Base-by-base conservation (phyloP, 2,888 invertebrate species). In the Thymelicus acteon region DNA sequence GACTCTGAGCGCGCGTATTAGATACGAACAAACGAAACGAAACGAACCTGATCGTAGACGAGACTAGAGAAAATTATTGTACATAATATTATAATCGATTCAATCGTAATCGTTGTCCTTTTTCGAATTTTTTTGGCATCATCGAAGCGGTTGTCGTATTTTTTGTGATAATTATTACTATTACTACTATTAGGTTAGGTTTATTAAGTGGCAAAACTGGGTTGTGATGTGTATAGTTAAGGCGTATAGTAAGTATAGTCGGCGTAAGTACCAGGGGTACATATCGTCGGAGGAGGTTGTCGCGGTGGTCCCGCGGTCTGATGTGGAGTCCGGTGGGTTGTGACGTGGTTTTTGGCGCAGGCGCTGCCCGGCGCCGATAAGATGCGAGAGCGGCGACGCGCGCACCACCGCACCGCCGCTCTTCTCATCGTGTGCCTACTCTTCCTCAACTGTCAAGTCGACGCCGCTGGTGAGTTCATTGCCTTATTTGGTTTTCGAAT, bases 61-160 rank as follows among this genome's bases (percentile, higher is more conserved):
- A 54, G 7, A 10, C 24, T 54, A 54, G 76, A 80, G 66, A 72
- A 63, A 68, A 73, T 76, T 72, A 75, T 76, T 79, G 79, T 79
- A 80, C 63, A 78, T 79, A 78, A 75, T 77, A 77, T 77, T 78
- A 72, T 63, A 70, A 71, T 63, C 66, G 24, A 69, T 39, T 60
- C 40, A 67, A 79, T 80, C 80, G 73, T 86, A 71, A 77, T 87
- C 87, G 83, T 90, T 85, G 88, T 91, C 90, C 90, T 82, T 81
- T 81, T 71, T 88, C 84, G 85, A 87, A 90, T 84, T 81, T 87
- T 54, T 90, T 91, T 89, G 75, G 87, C 12, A 82, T 86, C 92
- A 92, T 92, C 92, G 93, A 93, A 93, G 88, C 91, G 93, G 93
- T 93, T 93, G 93, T 93, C 93, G 93, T 93, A 92, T 93, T 92